Percentiles rank a stretch among this genome's conserved stretches.
phyloP scores from a whole-genome alignment of 2,888 invertebrate genomes.

The Meiosimyza decipiens region DNA sequence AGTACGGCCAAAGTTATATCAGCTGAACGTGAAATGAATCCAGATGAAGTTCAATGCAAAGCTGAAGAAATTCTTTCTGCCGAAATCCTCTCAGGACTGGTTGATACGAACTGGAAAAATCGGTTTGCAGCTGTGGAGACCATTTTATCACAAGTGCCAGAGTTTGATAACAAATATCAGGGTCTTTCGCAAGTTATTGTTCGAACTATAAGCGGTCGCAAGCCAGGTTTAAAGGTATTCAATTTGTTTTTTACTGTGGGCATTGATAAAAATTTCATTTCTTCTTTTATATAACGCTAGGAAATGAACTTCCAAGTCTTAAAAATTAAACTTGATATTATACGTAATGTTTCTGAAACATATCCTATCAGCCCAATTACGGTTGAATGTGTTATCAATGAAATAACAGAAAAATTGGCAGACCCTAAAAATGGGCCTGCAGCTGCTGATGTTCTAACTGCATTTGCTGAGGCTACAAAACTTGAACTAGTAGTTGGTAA shows the following conservation, averaged over 20 bases:
- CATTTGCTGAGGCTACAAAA: slow-evolving; percentile 82
- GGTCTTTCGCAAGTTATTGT: slow-evolving; percentile 79
- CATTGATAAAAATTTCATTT: background rate
- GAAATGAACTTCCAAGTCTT: slow-evolving; percentile 94
- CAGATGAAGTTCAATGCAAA: slow-evolving; percentile 82
- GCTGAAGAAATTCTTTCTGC: slow-evolving; percentile 75
- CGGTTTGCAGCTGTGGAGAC: slow-evolving; percentile 81
- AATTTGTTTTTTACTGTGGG: slow-evolving; percentile 56
- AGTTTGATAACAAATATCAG: slow-evolving; percentile 73
- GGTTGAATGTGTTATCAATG: slow-evolving; percentile 80
- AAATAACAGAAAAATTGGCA: slow-evolving; percentile 85
- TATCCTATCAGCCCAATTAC: slow-evolving; percentile 78
- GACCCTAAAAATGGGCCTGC: slow-evolving; percentile 81
- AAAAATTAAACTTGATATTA: slow-evolving; percentile 82
- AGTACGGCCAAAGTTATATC: slow-evolving; percentile 62
- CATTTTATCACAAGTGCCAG: slow-evolving; percentile 73
- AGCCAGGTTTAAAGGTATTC: slow-evolving; percentile 77
- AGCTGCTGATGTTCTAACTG: slow-evolving; percentile 74
- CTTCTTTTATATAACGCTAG: slow-evolving; percentile 57
- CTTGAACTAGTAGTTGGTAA: slow-evolving; percentile 80
- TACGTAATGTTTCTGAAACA: slow-evolving; percentile 82
- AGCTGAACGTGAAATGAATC: slow-evolving; percentile 75
- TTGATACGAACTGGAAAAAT: slow-evolving; percentile 87
- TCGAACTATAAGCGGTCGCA: slow-evolving; percentile 78
- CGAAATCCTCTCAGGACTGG: slow-evolving; percentile 75